These are phyloP conservation scores for Eupithecia pulchellata DNA, from an alignment of 2,888 invertebrate genomes.

Conservation along the genomic window DNA sequence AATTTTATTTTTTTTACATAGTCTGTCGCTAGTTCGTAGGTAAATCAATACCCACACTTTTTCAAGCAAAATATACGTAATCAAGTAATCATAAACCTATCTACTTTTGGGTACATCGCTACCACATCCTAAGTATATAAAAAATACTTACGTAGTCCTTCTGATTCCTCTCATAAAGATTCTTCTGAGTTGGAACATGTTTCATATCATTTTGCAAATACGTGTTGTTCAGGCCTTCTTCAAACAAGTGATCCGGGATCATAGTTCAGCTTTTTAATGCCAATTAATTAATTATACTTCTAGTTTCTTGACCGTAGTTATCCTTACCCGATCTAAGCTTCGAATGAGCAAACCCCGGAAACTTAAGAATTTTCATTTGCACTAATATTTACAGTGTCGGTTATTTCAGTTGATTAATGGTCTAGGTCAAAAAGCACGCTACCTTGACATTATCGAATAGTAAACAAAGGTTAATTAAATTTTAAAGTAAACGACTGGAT, in stretches of 20 bases:
- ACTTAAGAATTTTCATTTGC: not conserved
- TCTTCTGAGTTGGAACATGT: conserved; percentile 61
- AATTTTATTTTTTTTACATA: too few species aligned
- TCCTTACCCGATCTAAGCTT: not conserved
- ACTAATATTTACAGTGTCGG: conserved; percentile 12
- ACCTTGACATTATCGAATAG: conserved; percentile 60
- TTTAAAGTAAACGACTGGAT: conserved; percentile 69
- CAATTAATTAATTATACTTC: not conserved
- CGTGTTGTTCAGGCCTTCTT: conserved; percentile 72
- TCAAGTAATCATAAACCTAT: not conserved
- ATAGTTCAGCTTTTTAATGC: conserved; percentile 38
- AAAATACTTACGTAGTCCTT: conserved; percentile 72
- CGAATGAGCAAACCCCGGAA: not conserved
- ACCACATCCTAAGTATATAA: not conserved
- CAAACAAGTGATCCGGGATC: conserved; percentile 76
- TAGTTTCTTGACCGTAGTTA: not conserved
- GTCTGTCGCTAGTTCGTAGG: not conserved
- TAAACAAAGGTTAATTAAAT: conserved; percentile 76
- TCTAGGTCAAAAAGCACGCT: conserved; percentile 38
- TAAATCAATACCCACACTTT: not conserved
- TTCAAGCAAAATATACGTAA: not conserved
- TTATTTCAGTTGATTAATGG: conserved; percentile 47
- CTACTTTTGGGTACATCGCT: not conserved
- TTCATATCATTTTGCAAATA: conserved; percentile 73
- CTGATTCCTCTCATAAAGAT: conserved; percentile 68